These are phyloP conservation scores for Blera fallax DNA, from an alignment of 2,888 invertebrate species.

Conservation along the genomic window DNA sequence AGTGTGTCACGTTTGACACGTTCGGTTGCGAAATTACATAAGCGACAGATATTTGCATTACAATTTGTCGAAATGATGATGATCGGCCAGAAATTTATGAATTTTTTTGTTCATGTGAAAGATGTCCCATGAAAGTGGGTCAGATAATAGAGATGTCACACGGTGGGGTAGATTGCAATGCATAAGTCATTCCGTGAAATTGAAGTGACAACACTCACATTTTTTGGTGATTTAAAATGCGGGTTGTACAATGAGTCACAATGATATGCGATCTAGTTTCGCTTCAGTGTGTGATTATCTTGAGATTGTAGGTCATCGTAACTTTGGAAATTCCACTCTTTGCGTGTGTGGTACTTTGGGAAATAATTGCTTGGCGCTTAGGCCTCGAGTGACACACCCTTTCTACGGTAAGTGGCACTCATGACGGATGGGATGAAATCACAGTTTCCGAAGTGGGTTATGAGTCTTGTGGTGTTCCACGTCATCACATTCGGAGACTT, in stretches of 20 bases:
- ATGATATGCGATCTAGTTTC: conserved; percentile 40
- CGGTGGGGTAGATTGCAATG: background rate
- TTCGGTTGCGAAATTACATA: conserved; percentile 41
- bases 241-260: conserved; percentile 15
- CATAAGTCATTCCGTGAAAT: conserved; percentile 30
- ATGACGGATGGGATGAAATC: too few relatives aligned
- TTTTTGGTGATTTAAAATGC: background rate
- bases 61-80: conserved; percentile 23
- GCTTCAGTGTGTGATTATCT: conserved; percentile 27
- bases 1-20: conserved; percentile 53
- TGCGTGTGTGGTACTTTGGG: background rate
- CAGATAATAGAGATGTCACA: conserved; percentile 38
- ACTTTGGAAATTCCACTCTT: conserved; percentile 8
- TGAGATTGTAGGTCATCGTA: conserved; percentile 23
- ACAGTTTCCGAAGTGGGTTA: too few relatives aligned
- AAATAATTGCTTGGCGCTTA: background rate
- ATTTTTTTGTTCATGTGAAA: background rate
- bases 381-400: conserved; percentile 11
- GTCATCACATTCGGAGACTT: too few relatives aligned
- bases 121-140: conserved; percentile 42
- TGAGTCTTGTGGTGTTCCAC: too few relatives aligned
- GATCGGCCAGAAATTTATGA: conserved; percentile 36
- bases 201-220: background rate
- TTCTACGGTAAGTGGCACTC: background rate
- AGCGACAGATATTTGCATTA: conserved; percentile 66